These are phyloP conservation scores for Heteronetta atricapilla DNA, from an alignment of 2,113 vertebrate species.

Conservation along the genomic window DNA sequence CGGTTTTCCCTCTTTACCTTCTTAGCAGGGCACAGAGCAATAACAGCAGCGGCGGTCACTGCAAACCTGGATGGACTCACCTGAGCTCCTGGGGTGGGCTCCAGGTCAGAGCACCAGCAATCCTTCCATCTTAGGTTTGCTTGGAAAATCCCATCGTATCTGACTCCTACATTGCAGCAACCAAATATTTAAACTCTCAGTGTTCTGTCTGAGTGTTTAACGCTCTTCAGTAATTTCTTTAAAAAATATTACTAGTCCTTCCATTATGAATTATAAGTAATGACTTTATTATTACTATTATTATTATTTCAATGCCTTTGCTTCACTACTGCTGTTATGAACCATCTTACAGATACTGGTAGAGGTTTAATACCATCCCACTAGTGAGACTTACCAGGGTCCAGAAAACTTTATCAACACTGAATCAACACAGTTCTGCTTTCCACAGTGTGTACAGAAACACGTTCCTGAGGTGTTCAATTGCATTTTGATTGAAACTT, in stretches of 20 bases:
- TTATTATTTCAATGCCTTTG: neutral
- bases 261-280: neutral
- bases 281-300: neutral
- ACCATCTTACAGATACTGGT: neutral
- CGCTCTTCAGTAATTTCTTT: neutral
- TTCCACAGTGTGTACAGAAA: neutral
- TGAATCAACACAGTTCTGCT: neutral
- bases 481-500: neutral
- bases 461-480: neutral
- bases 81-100: neutral
- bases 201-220: neutral
- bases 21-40: rapidly evolving
- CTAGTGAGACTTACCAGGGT: neutral
- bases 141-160: neutral
- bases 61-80: neutral
- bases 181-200: neutral
- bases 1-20: neutral
- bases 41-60: neutral
- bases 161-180: neutral
- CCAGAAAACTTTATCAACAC: neutral
- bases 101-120: neutral
- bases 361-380: neutral
- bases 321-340: neutral
- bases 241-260: neutral
- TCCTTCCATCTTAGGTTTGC: neutral